phyloP scores from a whole-genome alignment of 2,797 vertebrate genomes.

The Peromyscus melanophrys region DNA sequence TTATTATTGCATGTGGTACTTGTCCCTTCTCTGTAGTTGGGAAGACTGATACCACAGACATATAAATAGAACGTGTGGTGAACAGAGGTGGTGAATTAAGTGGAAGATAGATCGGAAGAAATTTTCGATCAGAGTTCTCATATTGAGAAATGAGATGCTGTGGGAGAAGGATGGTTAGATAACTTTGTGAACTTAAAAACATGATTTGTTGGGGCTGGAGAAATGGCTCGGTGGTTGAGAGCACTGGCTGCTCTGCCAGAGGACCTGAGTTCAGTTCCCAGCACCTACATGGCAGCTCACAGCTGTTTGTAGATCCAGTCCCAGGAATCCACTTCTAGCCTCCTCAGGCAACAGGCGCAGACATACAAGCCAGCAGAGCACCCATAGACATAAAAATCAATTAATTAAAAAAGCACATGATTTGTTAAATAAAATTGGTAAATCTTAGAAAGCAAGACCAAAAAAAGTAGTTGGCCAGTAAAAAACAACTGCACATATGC shows the following conservation, averaged over 20 bases:
- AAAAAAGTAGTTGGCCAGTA: not conserved
- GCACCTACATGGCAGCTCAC: not conserved
- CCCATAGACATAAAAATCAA: not conserved
- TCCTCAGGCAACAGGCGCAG: not conserved
- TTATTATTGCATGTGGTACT: not conserved
- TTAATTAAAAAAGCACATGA: not conserved
- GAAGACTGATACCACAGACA: not conserved
- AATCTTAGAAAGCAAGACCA: slow-evolving; percentile 45
- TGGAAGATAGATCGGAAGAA: not conserved
- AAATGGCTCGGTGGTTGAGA: not conserved
- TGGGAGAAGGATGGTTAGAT: not conserved
- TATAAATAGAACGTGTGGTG: not conserved
- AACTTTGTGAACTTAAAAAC: slow-evolving; percentile 8
- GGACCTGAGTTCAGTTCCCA: not conserved
- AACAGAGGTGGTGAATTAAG: not conserved
- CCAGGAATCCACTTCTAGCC: not conserved
- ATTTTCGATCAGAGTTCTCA: not conserved
- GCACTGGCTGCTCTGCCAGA: not conserved
- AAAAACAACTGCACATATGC: not conserved
- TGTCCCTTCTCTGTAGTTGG: not conserved
- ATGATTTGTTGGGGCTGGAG: not conserved
- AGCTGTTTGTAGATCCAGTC: not conserved
- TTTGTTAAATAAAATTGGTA: slow-evolving; percentile 11
- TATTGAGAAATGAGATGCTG: not conserved
- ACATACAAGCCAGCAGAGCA: not conserved